These are phyloP conservation scores for Gavia stellata DNA, from an alignment of 2,113 vertebrate genomes.

Conservation along the genomic window DNA sequence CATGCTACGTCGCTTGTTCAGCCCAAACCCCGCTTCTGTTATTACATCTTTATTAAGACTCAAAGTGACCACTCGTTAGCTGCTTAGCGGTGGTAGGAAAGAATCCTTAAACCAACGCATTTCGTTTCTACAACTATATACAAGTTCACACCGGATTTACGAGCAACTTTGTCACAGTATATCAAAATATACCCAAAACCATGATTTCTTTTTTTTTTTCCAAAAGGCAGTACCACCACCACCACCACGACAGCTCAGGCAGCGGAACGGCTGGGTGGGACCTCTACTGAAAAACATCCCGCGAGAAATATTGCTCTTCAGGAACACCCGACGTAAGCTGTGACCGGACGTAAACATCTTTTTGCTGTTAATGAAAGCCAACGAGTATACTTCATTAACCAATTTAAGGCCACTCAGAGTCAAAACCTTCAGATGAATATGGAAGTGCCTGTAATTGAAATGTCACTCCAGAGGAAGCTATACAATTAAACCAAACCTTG, in stretches of 20 bases:
- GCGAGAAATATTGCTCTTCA: neutral
- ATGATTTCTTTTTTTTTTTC: rapidly evolving
- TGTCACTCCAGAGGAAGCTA: conserved; percentile 21
- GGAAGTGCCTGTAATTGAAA: neutral
- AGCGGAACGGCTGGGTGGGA: neutral
- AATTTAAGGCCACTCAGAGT: neutral
- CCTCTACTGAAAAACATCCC: neutral
- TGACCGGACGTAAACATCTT: neutral
- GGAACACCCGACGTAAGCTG: rapidly evolving
- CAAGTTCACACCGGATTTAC: neutral
- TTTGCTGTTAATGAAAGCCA: neutral
- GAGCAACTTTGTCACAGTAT: neutral
- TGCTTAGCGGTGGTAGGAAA: neutral
- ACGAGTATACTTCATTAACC: neutral
- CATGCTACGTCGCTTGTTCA: rapidly evolving
- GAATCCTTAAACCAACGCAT: neutral
- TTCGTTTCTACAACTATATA: neutral
- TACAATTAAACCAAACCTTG: neutral
- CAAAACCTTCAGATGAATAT: neutral
- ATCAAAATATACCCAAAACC: neutral
- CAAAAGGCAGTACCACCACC: neutral
- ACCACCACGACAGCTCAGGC: neutral
- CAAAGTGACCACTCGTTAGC: neutral
- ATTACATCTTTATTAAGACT: neutral
- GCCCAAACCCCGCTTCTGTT: neutral